Evolutionary conservation across 1,140 invertebrate genomes (phyloP), one percentile per base, ranked within the genome.

Genomic region (Kradibia gibbosae): DNA sequence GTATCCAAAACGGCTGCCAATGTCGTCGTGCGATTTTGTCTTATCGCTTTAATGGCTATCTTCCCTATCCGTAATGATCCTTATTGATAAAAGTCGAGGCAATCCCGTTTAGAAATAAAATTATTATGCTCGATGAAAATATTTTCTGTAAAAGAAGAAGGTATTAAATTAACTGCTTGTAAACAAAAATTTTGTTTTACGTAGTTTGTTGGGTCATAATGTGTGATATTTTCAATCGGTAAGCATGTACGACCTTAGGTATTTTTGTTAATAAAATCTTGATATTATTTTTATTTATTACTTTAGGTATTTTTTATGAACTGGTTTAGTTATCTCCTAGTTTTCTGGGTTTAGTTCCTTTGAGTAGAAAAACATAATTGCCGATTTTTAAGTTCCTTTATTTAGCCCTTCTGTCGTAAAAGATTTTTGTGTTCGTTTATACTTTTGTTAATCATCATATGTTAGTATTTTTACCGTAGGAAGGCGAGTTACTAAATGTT

Each of bases 401-500:
- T 17, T 86, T 82, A 0, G 78, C 36, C 15, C 74, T 78, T 71
- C 13, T 62, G n/a, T 86, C 85, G 53, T 85, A 85, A 72, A 83
- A 82, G 31, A 31, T 5, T 82, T 85, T 85, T 39, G 45, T 78
- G 78, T 65, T 80, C 50, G 22, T 76, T 86, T 83, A 5, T 82
- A 72, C 17, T 67, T 0, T 7, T 80, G 70, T 34, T 85, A 50
- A 34, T 85, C 84, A 8, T 83, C 45, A 0, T 78, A 60, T 3
- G 60, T 50, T n/a, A 55, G 17, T 36, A 1, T 78, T 62, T 82
- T 82, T 72, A 73, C 80, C 34, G 84, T 67, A 76, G 50, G 62
- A 22, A 84, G 45, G 28, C 71, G 11, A 1, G 77, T 78, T 45
- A 80, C 73, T 13, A 89, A 45, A 8, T 25, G 7, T 8, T 60